phyloP scores from a whole-genome alignment of 2,888 invertebrate species.

The Cistogaster globosa region DNA sequence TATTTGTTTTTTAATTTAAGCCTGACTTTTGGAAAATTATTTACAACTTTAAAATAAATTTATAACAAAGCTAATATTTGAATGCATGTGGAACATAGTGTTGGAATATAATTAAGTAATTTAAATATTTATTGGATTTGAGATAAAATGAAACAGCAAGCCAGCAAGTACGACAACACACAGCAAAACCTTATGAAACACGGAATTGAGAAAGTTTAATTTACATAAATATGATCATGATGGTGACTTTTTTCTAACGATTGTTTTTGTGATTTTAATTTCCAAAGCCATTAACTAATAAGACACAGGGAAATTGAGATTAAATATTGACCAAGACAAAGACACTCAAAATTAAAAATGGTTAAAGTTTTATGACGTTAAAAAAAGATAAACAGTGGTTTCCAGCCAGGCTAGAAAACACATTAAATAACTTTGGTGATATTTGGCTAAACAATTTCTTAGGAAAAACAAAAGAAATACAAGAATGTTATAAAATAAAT shows the following conservation, averaged over 20 bases:
- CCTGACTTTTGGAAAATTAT: too few relatives aligned
- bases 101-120: conserved; percentile 67
- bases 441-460: conserved; percentile 26
- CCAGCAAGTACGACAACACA: conserved; percentile 5
- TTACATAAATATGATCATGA: conserved; percentile 50
- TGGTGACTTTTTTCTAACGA: background rate
- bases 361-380: conserved; percentile 55
- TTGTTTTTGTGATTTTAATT: conserved; percentile 34
- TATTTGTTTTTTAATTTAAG: background rate
- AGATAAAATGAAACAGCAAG: conserved; percentile 50
- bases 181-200: background rate
- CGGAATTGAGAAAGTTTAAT: conserved; percentile 65
- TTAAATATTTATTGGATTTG: conserved; percentile 67
- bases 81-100: background rate
- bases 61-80: too few relatives aligned
- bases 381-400: conserved; percentile 42
- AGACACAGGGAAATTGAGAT: conserved; percentile 56
- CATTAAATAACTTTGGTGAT: conserved; percentile 45
- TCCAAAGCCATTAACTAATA: conserved; percentile 55
- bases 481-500: conserved; percentile 44
- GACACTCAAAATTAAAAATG: conserved; percentile 21
- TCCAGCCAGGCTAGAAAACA: conserved; percentile 35
- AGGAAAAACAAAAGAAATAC: conserved; percentile 10
- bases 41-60: too few relatives aligned
- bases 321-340: conserved; percentile 29